Percentiles rank a stretch among this genome's conserved stretches.
These are phyloP conservation scores for Syngnathus acus DNA, from an alignment of 2,797 vertebrate genomes.

Conservation along the genomic window DNA sequence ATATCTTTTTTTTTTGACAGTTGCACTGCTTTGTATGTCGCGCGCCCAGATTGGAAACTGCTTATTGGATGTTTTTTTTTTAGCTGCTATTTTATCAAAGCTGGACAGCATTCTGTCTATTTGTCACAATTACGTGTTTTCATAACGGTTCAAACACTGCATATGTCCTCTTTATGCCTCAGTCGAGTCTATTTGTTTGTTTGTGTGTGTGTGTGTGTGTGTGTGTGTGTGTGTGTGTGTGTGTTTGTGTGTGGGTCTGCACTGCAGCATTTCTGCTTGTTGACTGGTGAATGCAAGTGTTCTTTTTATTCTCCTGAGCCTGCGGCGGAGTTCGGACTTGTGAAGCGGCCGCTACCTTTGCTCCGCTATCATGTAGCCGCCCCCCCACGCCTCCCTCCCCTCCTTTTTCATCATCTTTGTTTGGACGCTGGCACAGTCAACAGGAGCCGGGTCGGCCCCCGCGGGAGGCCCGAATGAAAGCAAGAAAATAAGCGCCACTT, in stretches of 20 bases:
- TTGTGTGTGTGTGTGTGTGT: neutral
- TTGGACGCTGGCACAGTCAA: constrained; percentile 38
- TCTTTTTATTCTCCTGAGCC: constrained; percentile 9
- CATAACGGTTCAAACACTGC: neutral
- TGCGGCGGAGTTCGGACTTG: constrained; percentile 11
- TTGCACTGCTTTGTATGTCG: too few relatives aligned
- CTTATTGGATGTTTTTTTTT: neutral
- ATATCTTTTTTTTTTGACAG: too few relatives aligned
- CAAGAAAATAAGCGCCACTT: constrained; percentile 46
- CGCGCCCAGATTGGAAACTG: too few relatives aligned
- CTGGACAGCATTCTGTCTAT: neutral
- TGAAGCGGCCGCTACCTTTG: constrained; percentile 7
- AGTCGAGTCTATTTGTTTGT: neutral
- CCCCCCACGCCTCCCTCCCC: neutral
- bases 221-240: neutral
- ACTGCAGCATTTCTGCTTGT: constrained; percentile 1
- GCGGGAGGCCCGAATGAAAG: constrained; percentile 26
- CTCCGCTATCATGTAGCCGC: constrained; percentile 7
- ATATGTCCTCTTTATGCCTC: neutral
- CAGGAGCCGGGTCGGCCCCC: constrained; percentile 46
- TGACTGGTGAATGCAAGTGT: constrained; percentile 8
- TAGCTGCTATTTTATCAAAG: neutral
- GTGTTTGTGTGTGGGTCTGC: neutral
- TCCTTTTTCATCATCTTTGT: constrained; percentile 26
- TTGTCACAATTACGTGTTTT: neutral